phyloP scores from a whole-genome alignment of 2,888 invertebrate genomes.

The Leptopilina syphax region DNA sequence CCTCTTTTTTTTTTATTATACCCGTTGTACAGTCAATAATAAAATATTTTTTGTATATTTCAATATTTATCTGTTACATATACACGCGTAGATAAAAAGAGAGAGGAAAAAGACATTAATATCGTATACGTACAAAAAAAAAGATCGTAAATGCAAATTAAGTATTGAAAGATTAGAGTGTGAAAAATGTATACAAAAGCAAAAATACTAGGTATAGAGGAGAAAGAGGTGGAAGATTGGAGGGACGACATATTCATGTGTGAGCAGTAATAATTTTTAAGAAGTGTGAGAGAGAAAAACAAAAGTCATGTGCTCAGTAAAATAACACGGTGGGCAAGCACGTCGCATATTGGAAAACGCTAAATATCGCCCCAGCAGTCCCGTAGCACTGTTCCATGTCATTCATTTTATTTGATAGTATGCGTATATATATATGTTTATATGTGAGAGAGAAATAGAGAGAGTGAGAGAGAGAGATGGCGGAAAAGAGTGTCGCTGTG shows the following conservation, averaged over 20 bases:
- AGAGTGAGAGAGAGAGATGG: neutral
- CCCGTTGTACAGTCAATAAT: neutral
- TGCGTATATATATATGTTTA: neutral
- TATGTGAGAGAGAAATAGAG: too few species aligned
- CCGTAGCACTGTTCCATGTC: conserved; percentile 64
- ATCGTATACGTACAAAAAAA: neutral
- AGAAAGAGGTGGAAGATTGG: neutral
- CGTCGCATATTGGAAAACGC: conserved; percentile 70
- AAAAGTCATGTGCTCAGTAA: conserved; percentile 47
- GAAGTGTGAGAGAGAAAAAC: conserved; percentile 34
- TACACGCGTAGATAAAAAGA: neutral
- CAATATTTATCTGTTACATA: neutral
- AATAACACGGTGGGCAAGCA: conserved; percentile 51
- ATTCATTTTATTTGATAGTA: conserved; percentile 69
- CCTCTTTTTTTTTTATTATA: too few species aligned
- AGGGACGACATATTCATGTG: neutral
- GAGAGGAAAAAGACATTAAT: neutral
- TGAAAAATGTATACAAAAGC: neutral
- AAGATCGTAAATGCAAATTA: conserved; percentile 14
- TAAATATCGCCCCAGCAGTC: conserved; percentile 66
- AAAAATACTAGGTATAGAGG: too few species aligned
- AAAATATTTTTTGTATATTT: neutral
- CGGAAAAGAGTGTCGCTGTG: neutral
- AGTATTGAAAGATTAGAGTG: conserved; percentile 21
- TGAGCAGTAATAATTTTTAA: conserved; percentile 48